Percentiles rank a stretch among this genome's conserved stretches.
Conservation (phyloP, 2,113 vertebrate genomes). For the Eretmochelys imbricata region DNA sequence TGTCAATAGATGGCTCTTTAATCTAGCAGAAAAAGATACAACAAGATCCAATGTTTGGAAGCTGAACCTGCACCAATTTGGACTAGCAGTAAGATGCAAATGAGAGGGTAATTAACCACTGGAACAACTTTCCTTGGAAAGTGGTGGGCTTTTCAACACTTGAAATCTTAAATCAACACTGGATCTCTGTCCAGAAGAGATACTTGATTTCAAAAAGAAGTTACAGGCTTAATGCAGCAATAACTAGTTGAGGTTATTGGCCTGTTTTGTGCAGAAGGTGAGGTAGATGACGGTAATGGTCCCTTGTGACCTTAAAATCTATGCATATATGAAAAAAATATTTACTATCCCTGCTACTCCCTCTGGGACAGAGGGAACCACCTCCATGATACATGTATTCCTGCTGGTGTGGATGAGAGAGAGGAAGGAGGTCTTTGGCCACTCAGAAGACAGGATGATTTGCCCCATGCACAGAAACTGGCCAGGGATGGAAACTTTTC, state of each 20-base stretch:
- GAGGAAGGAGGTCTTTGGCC: neutral
- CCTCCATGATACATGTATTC: fast-evolving
- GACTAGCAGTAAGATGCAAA: neutral
- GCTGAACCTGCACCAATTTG: neutral
- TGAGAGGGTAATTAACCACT: neutral
- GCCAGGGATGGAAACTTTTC: neutral
- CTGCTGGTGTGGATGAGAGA: neutral
- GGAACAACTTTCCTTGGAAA: constrained; percentile 4
- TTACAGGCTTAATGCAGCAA: neutral
- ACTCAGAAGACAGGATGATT: neutral
- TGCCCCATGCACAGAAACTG: neutral
- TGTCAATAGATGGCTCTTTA: neutral
- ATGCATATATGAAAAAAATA: constrained; percentile 28
- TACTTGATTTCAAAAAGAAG: neutral
- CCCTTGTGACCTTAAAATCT: constrained; percentile 8
- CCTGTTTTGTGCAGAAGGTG: constrained; percentile 27
- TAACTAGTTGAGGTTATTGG: neutral
- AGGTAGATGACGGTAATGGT: constrained; percentile 6
- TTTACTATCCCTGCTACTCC: neutral
- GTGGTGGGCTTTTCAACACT: neutral
- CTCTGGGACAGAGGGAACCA: neutral
- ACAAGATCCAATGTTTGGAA: neutral
- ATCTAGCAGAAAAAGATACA: neutral
- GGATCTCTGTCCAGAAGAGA: neutral
- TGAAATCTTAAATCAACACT: constrained; percentile 39